These are phyloP conservation scores for Hypolimnas misippus DNA, from an alignment of 2,888 invertebrate genomes.

Conservation along the genomic window DNA sequence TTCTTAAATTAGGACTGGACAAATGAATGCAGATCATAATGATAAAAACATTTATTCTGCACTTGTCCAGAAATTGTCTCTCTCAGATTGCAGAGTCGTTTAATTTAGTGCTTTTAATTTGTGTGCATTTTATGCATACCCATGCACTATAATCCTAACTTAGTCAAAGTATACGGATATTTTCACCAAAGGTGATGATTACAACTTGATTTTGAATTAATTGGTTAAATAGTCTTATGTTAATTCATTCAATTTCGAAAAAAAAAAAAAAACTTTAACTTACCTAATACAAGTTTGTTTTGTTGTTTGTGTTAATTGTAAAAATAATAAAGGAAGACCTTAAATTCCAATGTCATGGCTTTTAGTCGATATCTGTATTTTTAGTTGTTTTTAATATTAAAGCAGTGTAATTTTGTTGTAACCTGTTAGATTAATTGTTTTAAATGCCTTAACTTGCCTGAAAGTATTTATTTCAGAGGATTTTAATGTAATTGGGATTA, in stretches of 20 bases:
- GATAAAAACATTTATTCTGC: constrained; percentile 27
- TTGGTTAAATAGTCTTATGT: constrained; percentile 29
- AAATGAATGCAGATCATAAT: constrained; percentile 30
- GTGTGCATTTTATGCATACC: constrained; percentile 49
- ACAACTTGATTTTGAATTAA: constrained; percentile 17
- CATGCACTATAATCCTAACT: constrained; percentile 64
- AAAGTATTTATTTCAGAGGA: constrained; percentile 54
- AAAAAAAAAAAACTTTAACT: constrained; percentile 6
- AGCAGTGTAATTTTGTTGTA: constrained; percentile 43
- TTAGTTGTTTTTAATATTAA: constrained; percentile 17
- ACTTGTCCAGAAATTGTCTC: constrained; percentile 34
- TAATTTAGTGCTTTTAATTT: constrained; percentile 57
- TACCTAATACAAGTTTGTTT: constrained; percentile 56
- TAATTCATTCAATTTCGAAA: constrained; percentile 22
- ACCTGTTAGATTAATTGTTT: constrained; percentile 39
- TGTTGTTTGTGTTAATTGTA: constrained; percentile 55
- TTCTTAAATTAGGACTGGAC: constrained; percentile 46
- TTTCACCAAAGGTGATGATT: constrained; percentile 68
- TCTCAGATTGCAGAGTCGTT: constrained; percentile 50
- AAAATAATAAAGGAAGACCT: constrained; percentile 53
- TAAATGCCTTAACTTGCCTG: constrained; percentile 79
- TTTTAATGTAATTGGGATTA: constrained; percentile 63
- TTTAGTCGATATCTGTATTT: constrained; percentile 41
- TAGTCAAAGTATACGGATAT: constrained; percentile 76
- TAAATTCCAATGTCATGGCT: constrained; percentile 70